phyloP scores from a whole-genome alignment of 2,113 vertebrate species.

The Pterocles burchelli region DNA sequence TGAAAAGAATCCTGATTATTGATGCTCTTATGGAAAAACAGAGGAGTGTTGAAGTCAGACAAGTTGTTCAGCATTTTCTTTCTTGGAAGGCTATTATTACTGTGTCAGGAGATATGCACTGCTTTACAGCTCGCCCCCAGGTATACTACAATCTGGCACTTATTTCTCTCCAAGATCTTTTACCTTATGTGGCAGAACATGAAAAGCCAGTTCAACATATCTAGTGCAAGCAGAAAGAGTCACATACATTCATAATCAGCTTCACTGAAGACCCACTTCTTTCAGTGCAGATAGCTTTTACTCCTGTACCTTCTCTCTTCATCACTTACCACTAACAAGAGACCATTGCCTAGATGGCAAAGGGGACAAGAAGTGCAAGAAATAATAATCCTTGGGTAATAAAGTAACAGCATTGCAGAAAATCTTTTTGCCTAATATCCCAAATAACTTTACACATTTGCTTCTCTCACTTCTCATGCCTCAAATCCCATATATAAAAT shows the following conservation, averaged over 20 bases:
- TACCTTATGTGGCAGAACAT: background rate
- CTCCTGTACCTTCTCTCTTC: background rate
- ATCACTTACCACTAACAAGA: background rate
- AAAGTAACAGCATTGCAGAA: background rate
- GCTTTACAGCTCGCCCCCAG: background rate
- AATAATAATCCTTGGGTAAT: background rate
- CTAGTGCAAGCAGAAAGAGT: background rate
- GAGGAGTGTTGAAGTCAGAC: background rate
- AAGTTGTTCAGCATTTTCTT: background rate
- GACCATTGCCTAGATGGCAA: background rate
- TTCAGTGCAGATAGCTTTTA: background rate
- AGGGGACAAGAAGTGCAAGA: background rate
- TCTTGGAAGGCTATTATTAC: background rate
- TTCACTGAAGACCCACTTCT: background rate
- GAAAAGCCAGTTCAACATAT: background rate
- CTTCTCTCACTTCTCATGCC: background rate
- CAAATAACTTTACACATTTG: background rate
- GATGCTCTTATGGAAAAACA: background rate
- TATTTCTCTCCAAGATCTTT: background rate
- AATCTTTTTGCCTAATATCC: background rate
- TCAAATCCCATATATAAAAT: background rate
- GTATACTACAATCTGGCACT: background rate
- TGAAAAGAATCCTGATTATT: background rate
- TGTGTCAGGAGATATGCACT: background rate
- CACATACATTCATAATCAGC: background rate